phyloP scores from a whole-genome alignment of 2,113 vertebrate species.

The Tachysurus fulvidraco region DNA sequence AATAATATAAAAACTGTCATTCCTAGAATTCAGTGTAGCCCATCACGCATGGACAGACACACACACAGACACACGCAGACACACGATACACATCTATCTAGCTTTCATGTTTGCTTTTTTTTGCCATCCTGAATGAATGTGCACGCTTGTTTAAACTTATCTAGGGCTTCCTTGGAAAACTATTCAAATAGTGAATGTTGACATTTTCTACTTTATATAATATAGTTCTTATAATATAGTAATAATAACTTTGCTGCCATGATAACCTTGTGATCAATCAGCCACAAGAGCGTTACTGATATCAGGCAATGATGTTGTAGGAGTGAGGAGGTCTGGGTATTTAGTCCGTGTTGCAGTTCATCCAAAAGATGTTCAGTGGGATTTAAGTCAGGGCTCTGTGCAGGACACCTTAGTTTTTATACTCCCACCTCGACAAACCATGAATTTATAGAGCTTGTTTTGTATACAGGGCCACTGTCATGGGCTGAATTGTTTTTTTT shows the following conservation, averaged over 20 bases:
- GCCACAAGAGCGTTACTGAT: not conserved
- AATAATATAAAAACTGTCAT: not conserved
- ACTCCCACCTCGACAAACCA: not conserved
- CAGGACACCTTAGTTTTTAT: not conserved
- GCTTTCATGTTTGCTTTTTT: not conserved
- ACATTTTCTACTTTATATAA: not conserved
- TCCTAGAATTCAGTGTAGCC: not conserved
- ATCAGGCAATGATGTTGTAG: not conserved
- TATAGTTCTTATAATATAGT: too few relatives aligned
- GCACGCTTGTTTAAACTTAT: not conserved
- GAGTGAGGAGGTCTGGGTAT: not conserved
- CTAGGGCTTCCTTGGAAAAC: not conserved
- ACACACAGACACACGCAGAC: not conserved
- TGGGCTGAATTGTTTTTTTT: not conserved
- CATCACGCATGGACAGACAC: not conserved
- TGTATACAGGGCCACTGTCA: not conserved
- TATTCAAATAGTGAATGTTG: constrained; percentile 2
- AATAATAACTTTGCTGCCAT: not conserved
- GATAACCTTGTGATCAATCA: not conserved
- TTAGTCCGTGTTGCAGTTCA: not conserved
- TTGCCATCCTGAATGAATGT: not conserved
- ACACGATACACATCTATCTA: not conserved
- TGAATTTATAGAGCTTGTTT: not conserved
- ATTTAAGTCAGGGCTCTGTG: not conserved
- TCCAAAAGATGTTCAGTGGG: not conserved